Evolutionary conservation across 2,888 invertebrate genomes (phyloP).

Genomic region (Amaurobius ferox): DNA sequence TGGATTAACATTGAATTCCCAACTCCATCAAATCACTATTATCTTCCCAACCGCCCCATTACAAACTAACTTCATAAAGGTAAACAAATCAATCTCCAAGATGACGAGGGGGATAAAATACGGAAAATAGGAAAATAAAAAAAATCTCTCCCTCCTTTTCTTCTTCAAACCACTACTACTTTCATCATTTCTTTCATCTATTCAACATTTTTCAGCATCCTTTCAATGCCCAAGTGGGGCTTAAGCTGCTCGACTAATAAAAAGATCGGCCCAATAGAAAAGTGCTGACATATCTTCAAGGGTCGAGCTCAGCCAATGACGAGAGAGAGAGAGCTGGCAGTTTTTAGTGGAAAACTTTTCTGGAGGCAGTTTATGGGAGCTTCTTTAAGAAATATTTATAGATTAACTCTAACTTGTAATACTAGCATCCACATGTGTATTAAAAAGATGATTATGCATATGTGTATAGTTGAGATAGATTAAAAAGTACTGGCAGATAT

Average conservation of each 20-base stretch:
- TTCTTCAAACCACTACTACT: background rate
- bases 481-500: background rate
- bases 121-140: background rate
- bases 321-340: background rate
- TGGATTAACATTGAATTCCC: too few relatives aligned
- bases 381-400: background rate
- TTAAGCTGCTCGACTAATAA: conserved; percentile 56
- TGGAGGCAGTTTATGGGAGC: background rate
- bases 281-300: conserved; percentile 49
- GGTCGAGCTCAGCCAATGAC: background rate
- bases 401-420: background rate
- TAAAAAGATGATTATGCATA: background rate
- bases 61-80: background rate
- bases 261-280: conserved; percentile 42
- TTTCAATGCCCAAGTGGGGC: conserved; percentile 45
- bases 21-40: background rate
- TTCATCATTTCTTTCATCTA: background rate
- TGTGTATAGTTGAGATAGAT: background rate
- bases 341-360: background rate
- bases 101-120: conserved; percentile 4
- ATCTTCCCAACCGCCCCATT: background rate
- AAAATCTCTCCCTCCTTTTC: background rate
- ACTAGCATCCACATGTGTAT: background rate
- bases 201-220: conserved; percentile 29
- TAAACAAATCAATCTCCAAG: conserved; percentile 24